Conservation (phyloP, 2,113 vertebrate species). For the Periophthalmus modestus region DNA sequence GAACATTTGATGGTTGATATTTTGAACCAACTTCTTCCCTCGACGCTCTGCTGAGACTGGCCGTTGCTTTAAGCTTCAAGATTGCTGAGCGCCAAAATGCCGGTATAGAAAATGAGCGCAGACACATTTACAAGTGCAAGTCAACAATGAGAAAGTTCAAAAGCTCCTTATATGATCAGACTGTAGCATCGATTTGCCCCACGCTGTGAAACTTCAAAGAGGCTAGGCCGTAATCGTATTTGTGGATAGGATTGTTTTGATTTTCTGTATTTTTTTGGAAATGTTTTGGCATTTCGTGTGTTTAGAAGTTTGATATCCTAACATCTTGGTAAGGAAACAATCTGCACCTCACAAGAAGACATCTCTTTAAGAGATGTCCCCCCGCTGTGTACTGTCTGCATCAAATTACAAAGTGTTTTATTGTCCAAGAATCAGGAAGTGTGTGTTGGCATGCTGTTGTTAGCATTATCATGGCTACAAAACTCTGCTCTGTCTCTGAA, state of each 20-base stretch:
- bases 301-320: too few species aligned
- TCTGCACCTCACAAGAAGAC: too few species aligned
- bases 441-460: too few species aligned
- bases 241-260: constrained; percentile 29
- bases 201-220: background rate
- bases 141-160: constrained; percentile 21
- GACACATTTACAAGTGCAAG: background rate
- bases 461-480: too few species aligned
- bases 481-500: too few species aligned
- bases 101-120: constrained; percentile 12
- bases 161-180: background rate
- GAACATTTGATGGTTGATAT: constrained; percentile 38
- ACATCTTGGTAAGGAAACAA: too few species aligned
- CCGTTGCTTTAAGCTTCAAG: constrained; percentile 6
- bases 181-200: constrained; percentile 13
- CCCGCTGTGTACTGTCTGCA: too few species aligned
- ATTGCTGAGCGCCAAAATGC: constrained; percentile 6
- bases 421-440: too few species aligned
- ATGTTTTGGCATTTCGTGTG: background rate
- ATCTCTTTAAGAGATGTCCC: too few species aligned
- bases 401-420: too few species aligned
- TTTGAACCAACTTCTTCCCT: constrained; percentile 20
- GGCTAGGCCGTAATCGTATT: constrained; percentile 16
- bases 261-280: constrained; percentile 11
- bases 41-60: background rate